Evolutionary conservation across 1,140 invertebrate genomes (phyloP), one percentile per base, ranked within the genome.

Genomic region (Eciton burchellii): DNA sequence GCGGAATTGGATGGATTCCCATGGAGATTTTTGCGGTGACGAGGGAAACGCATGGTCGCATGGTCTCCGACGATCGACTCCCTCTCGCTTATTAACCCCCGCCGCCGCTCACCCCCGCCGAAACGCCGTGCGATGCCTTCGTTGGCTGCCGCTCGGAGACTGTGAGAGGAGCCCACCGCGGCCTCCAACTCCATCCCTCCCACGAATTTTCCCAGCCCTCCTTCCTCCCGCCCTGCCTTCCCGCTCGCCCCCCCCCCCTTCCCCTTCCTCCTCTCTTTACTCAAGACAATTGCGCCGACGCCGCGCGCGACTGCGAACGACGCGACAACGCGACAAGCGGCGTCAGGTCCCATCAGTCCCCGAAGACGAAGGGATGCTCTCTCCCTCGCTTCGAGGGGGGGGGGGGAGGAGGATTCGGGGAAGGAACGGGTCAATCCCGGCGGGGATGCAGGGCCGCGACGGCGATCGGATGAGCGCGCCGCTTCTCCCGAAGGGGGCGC

Each of bases 401-500:
- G n/a, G n/a, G n/a, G n/a, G n/a, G n/a, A n/a, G n/a, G n/a, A n/a
- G n/a, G n/a, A n/a, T n/a, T n/a, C n/a, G n/a, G n/a, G 56, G 12
- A 77, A 70, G 6, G 14, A 14, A 21, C 3, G n/a, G 6, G 21
- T 24, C 43, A 77, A 68, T 77, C 21, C 65, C 52, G 49, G 9
- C 12, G 21, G 35, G 76, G 71, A 83, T 57, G 56, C 56, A 79
- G 35, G 60, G 68, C 81, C 43, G 43, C 26, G 60, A 57, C 82
- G 56, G 59, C 85, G 85, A 86, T 84, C 60, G 73, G 63, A 82
- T 70, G 66, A 85, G 47, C 68, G 56, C 47, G 29, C 26, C 3
- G 57, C 26, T 8, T 0, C 6, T 35, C 47, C 19, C 57, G n/a
- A n/a, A n/a, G n/a, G n/a, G n/a, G n/a, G n/a, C n/a, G n/a, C n/a